Evolutionary conservation across 1,140 invertebrate species (phyloP).

Genomic region (Aleiodes sp.): DNA sequence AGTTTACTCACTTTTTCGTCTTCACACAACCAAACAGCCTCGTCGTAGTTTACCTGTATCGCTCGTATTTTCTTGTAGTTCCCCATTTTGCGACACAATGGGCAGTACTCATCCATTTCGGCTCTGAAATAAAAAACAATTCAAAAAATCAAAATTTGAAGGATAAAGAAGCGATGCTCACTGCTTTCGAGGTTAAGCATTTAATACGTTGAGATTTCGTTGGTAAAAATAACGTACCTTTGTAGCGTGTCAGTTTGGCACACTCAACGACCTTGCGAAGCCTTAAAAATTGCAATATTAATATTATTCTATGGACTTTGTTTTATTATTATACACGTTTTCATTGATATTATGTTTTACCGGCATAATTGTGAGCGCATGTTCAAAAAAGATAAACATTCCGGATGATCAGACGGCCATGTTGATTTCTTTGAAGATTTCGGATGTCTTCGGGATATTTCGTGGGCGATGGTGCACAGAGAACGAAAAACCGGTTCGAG

Average conservation of each 20-base stretch:
- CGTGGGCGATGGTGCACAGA: too few relatives aligned
- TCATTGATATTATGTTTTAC: conserved; percentile 4
- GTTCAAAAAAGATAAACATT: conserved; percentile 2
- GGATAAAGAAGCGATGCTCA: neutral
- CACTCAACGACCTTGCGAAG: neutral
- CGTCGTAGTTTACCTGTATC: neutral
- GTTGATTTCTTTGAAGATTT: neutral
- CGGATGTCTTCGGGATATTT: neutral
- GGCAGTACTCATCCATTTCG: neutral
- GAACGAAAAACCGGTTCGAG: too few relatives aligned
- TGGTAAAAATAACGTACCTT: neutral
- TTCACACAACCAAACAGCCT: neutral
- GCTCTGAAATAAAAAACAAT: neutral
- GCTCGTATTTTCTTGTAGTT: neutral
- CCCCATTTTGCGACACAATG: neutral
- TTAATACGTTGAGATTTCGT: neutral
- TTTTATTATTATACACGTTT: neutral
- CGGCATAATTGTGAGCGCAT: neutral
- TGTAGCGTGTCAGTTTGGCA: neutral
- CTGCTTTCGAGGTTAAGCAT: neutral
- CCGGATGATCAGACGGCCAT: neutral
- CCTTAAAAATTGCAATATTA: conserved; percentile 5
- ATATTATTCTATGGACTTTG: neutral
- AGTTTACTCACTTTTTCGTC: neutral
- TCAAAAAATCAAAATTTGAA: too few relatives aligned